Conservation (phyloP, 2,888 invertebrate species). For the Acanthosepion pharaonis region DNA sequence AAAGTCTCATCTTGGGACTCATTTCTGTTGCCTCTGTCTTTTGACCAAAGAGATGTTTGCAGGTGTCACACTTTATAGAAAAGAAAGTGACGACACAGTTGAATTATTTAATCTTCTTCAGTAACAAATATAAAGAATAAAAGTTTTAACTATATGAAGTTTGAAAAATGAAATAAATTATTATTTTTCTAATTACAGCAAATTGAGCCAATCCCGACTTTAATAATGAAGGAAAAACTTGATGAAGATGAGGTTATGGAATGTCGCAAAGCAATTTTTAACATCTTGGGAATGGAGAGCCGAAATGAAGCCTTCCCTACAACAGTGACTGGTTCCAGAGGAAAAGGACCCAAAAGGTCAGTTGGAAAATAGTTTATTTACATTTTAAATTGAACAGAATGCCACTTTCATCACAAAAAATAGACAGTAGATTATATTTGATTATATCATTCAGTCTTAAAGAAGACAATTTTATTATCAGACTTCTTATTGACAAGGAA, state of each 20-base stretch:
- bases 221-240: slow-evolving; percentile 87
- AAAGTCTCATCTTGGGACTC: no score
- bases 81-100: no score
- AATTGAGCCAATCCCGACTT: slow-evolving; percentile 85
- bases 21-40: no score
- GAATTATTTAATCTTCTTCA: no score
- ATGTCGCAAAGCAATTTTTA: slow-evolving; percentile 88
- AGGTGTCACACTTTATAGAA: no score
- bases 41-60: no score
- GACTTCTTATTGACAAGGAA: no score
- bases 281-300: slow-evolving; percentile 86
- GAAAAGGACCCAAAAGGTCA: slow-evolving; percentile 75
- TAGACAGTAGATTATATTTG: not conserved
- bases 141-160: no score
- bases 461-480: no score
- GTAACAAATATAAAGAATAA: no score
- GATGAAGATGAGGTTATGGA: slow-evolving; percentile 89
- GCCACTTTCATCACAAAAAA: not conserved
- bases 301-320: slow-evolving; percentile 87
- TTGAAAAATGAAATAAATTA: not conserved
- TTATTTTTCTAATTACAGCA: slow-evolving; percentile 77
- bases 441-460: no score
- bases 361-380: not conserved
- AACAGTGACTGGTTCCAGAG: slow-evolving; percentile 75
- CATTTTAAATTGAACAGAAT: not conserved